Evolutionary conservation across 2,113 vertebrate species (phyloP), one percentile per base, ranked within the genome.

Genomic region (Leucosticte australis): DNA sequence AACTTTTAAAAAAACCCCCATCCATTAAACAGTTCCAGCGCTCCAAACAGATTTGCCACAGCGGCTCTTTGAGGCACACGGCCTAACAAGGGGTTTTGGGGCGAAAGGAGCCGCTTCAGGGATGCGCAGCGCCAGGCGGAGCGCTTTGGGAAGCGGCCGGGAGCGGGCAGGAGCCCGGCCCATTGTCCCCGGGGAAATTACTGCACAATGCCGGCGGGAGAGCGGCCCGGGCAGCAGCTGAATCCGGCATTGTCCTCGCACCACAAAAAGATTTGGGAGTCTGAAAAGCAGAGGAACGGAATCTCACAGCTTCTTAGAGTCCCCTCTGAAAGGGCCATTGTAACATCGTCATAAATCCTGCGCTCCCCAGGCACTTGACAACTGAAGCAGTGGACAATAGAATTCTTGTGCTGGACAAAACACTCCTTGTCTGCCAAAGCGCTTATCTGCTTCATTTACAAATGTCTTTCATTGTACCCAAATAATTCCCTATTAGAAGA

Each of bases 401-500:
- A 98, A 99, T 99, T 99, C 98, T 98, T 99, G 98, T 99, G 97
- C 98, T 41, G 94, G 97, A 99, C 99, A 99, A 99, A 99, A 99
- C 98, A 91, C 93, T 97, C 98, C 98, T 99, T 99, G 98, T 99
- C 98, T 98, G 91, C 96, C 97, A 98, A 98, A 97, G 97, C 97
- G 98, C 98, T 99, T 98, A 98, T 99, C 98, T 98, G 97, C 97
- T 98, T 98, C 98, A 99, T 99, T 99, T 99, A 99, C 99, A 99
- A 99, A 99, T 99, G 98, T 98, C 98, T 98, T 98, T 98, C 98
- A 98, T 99, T 99, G 98, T 99, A 97, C 98, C 97, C 96, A 98
- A 97, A 98, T 97, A 97, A 98, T 98, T 98, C 98, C 97, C 94
- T 96, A 97, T 98, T 98, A 98, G 98, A 97, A 97, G 95, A 98